Evolutionary conservation across 1,140 invertebrate species (phyloP).

Genomic region (Odontomachus brunneus): DNA sequence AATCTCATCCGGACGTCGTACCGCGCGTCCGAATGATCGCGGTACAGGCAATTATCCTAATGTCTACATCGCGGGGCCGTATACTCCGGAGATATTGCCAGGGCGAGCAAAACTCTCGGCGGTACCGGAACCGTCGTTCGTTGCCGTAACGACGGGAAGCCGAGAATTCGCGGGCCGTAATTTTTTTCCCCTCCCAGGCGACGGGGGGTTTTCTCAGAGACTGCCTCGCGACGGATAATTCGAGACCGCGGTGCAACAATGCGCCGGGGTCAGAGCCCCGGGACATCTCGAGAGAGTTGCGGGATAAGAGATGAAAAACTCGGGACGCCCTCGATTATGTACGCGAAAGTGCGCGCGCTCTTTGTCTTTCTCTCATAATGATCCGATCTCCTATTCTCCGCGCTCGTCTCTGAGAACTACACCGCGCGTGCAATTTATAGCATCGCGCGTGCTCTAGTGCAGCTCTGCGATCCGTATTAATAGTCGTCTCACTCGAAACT

Average conservation of each 20-base stretch:
- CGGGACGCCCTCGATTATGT: not conserved
- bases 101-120: not conserved
- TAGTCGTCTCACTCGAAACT: too few relatives aligned
- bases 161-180: not conserved
- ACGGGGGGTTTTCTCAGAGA: not conserved
- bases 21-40: constrained; percentile 43
- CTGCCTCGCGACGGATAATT: constrained; percentile 8
- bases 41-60: constrained; percentile 70
- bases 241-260: not conserved
- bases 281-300: constrained; percentile 1
- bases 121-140: not conserved
- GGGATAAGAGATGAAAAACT: not conserved
- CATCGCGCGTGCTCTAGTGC: not conserved
- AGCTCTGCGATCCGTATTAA: too few relatives aligned
- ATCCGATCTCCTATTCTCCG: not conserved
- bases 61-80: constrained; percentile 65
- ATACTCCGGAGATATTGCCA: constrained; percentile 8
- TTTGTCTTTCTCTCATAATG: not conserved
- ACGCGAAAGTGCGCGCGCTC: too few relatives aligned
- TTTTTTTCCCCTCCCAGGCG: not conserved
- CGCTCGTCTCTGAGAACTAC: too few relatives aligned
- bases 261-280: not conserved
- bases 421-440: constrained; percentile 33
- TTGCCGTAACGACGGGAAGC: constrained; percentile 27
- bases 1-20: too few relatives aligned